Base-by-base conservation (phyloP, 2,888 invertebrate genomes). In the Hyppa rectilinea region DNA sequence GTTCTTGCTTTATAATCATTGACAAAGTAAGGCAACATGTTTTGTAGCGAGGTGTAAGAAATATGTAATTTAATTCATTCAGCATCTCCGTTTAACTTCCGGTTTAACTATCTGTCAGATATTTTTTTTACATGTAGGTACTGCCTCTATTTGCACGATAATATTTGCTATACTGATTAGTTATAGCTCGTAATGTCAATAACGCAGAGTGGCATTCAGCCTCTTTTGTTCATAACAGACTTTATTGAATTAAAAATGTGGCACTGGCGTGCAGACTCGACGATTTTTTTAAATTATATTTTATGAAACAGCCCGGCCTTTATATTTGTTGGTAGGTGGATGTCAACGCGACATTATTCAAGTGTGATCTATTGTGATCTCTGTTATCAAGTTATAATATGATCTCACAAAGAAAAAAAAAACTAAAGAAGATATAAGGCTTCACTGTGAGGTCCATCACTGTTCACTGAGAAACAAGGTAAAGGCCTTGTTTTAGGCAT, bases 1-100 rank as follows among this genome's bases (percentile, higher is more conserved):
- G 50, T 34, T 43, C 34, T 53, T 52, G n/a, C 40, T 56, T 17
- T 55, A 63, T 71, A 76, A 61, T 73, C 47, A 62, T 53, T 45
- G 43, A 60, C 47, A 31, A 72, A 47, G 64, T 65, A 65, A 40
- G 23, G 7, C 65, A 49, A 49, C 20, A 64, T 38, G 5, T 23
- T 38, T 38, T 49, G 31, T 66, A 31, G 38, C 14, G 14, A 23
- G 47, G 29, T 49, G 5, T 23, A 17, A 53, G 38, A 55, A 17
- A 17, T 10, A 5, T n/a, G 12, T 38, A 49, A 38, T 49, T 23
- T 49, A 14, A 49, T 66, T 49, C 14, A 47, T 29, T 59, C 59
- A n/a, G 40, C 26, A 43, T 0, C 43, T 43, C 26, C 7, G 29
- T 14, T 29, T 23, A 58, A 20, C 5, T 38, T 20, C 26, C 38